Conservation (phyloP, 2,888 invertebrate species). For the Hemicrepidius hirtus region DNA sequence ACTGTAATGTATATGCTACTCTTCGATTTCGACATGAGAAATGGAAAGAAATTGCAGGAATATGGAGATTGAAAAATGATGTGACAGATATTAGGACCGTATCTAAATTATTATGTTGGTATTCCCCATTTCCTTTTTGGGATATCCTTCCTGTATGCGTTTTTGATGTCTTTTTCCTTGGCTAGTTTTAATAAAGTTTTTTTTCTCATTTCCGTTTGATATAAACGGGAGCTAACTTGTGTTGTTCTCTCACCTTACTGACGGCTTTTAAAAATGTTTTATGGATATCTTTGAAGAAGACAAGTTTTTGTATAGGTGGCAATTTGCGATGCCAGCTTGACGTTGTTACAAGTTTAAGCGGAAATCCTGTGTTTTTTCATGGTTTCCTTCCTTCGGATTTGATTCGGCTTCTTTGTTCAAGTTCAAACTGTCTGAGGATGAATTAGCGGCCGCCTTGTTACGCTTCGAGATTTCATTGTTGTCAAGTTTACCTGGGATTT, state of each 20-base stretch:
- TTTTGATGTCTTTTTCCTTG: neutral
- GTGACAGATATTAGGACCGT: constrained; percentile 22
- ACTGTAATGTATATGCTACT: constrained; percentile 7
- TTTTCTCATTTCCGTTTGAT: neutral
- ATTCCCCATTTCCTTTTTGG: neutral
- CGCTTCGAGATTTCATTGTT: constrained; percentile 36
- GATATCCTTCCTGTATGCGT: neutral
- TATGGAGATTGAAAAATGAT: constrained; percentile 23
- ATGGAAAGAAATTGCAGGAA: neutral
- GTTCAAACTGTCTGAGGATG: constrained; percentile 39
- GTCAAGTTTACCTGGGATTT: neutral
- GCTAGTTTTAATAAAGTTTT: neutral
- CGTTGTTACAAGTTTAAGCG: constrained; percentile 45
- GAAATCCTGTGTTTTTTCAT: constrained; percentile 48
- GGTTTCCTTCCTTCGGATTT: constrained; percentile 48
- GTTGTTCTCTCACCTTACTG: neutral
- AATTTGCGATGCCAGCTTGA: constrained; percentile 32
- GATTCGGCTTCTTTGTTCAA: constrained; percentile 44
- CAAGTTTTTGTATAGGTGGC: constrained; percentile 20
- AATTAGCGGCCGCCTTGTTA: constrained; percentile 40
- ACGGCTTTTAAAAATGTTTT: constrained; percentile 15
- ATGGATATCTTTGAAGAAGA: constrained; percentile 16
- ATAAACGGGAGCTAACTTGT: neutral
- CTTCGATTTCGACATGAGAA: constrained; percentile 12
- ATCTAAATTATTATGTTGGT: constrained; percentile 6